Evolutionary conservation across 2,113 vertebrate species (phyloP).

Genomic region (Microtus oregoni): DNA sequence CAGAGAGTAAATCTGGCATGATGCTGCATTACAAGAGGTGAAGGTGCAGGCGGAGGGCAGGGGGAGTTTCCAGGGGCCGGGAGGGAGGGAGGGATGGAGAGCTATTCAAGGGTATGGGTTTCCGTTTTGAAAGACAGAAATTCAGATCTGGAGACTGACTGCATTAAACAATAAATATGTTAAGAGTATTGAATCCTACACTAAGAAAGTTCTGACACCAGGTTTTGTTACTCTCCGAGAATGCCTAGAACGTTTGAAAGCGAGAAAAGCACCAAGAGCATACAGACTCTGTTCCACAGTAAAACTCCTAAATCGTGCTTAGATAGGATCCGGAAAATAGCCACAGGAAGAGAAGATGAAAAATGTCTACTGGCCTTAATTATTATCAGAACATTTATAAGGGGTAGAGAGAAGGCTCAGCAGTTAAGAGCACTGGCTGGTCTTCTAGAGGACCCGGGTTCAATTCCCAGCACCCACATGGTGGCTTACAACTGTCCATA

Average conservation of each 20-base stretch:
- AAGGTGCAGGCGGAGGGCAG: neutral
- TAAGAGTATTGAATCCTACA: neutral
- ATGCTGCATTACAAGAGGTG: neutral
- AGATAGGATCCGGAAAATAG: slow-evolving; percentile 40
- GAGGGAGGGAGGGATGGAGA: no score
- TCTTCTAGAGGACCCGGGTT: neutral
- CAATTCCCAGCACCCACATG: neutral
- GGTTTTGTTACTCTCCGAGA: neutral
- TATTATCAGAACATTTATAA: neutral
- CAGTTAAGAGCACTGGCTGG: neutral
- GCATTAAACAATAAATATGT: neutral
- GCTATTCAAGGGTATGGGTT: neutral
- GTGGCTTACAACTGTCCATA: neutral
- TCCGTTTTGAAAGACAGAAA: neutral
- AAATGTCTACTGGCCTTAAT: neutral
- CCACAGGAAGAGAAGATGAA: neutral
- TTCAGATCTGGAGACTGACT: neutral
- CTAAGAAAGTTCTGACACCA: neutral
- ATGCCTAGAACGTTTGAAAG: neutral
- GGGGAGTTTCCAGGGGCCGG: neutral
- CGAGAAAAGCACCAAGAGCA: neutral
- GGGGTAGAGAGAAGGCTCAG: neutral
- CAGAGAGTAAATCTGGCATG: neutral
- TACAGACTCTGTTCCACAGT: neutral
- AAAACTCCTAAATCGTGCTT: neutral